Evolutionary conservation across 30 jellyfish, hydroid and myxozoan genomes (phyloP), one percentile per base, ranked within the genome.

Genomic region (Aurelia coerulea): DNA sequence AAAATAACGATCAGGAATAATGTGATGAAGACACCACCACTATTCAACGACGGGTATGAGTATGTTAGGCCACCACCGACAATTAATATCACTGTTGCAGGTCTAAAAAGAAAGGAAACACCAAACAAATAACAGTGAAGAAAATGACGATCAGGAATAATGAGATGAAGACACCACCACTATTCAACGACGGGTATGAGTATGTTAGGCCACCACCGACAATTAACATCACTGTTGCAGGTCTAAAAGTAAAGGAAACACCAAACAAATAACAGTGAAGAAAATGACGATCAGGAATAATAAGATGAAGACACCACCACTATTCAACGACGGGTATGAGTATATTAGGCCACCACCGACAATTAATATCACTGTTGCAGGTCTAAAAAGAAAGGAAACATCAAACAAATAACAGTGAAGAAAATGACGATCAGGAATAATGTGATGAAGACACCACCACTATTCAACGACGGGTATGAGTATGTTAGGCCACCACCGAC

Each of bases 31-130:
- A 89, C 89, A 31, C 81, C 98, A 54, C 71, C 51, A 66, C 31
- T 10, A 73, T 73, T 89, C 79, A 89, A 67, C 19, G 87, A 10
- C 6, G 91, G 91, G 80, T 74, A 94, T 34, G 98, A 97, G 63
- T 94, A 94, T 33, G 85, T 39, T 70, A 94, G 88, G 35, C 98
- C 98, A 58, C 98, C 98, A 35, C 96, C 98, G 42, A 94, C 87
- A 54, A 94, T 82, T 88, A 94, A 76, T 0, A 94, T 64, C 16
- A 94, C 98, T 9, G 98, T 94, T 4, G 98, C 29, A 23, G 29
- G 29, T 23, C 29, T 23, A 23, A 23, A 23, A 23, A 0, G 29
- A 23, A 23, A 23, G 29, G 29, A 23, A 23, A 23, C 29, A 23
- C 81, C 80, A 94, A 74, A 70, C 98, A 94, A 63, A 94, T 77